Base-by-base conservation (phyloP, 2,113 vertebrate genomes). In the Electrona antarctica region DNA sequence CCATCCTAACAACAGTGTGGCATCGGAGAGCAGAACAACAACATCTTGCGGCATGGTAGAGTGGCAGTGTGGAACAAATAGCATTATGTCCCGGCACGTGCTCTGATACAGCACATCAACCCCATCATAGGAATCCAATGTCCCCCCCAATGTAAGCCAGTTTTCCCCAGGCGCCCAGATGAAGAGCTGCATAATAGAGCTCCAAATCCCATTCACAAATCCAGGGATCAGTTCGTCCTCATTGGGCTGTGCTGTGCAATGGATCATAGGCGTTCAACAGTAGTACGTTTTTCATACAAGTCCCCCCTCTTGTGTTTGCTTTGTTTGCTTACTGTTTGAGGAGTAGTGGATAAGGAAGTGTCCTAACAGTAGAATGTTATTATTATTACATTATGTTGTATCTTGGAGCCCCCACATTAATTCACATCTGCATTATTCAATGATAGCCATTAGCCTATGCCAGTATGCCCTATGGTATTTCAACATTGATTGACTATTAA, bases 31-130 rank as follows among this genome's bases (percentile, higher is more conserved):
- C 57, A 70, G 77, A 81, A 82, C 56, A 81, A 82, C 56, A 88
- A 84, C 87, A 88, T 89, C 85, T 87, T 87, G 85, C 68, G 52
- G 74, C 74, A 79, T 84, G 76, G 59, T 74, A 15, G 79, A 59
- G 88, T 78, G 82, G 67, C 68, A 84, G 80, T 72, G 88, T 90
- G 87, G 82, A 89, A 88, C 80, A 88, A 89, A 90, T 82, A 82
- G 83, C 87, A 81, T 89, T 87, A 84, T 87, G 87, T 87, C 77
- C 41, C 84, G 77, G 77, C 80, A 81, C 48, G 76, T 83, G 84
- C 85, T 83, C 74, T 66, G 85, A 88, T 87, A 86, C 89, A 83
- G 86, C 74, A 88, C 82, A 89, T 91, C 86, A 88, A 80, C 78
- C 78, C 82, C 89, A 85, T 90, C 82, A 86, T 74, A 84, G 79